These are phyloP conservation scores for Cistogaster globosa DNA, from an alignment of 2,888 invertebrate genomes.

Conservation along the genomic window DNA sequence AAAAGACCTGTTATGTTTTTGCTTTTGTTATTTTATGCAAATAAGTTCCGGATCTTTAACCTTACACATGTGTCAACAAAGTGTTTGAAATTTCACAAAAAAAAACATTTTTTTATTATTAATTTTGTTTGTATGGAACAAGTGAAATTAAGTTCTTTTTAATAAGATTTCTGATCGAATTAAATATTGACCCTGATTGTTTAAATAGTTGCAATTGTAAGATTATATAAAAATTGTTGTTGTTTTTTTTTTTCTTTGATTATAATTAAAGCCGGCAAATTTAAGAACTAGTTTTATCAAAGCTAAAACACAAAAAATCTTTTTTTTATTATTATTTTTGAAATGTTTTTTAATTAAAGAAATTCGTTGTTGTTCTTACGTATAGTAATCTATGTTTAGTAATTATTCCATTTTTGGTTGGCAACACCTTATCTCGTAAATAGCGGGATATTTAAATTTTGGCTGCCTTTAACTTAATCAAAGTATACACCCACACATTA, in stretches of 20 bases:
- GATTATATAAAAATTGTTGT: constrained; percentile 16
- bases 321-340: no score
- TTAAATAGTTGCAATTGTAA: background rate
- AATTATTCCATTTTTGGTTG: no score
- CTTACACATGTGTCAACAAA: constrained; percentile 53
- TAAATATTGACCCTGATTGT: constrained; percentile 58
- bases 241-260: background rate
- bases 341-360: no score
- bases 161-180: constrained; percentile 51
- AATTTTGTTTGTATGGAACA: constrained; percentile 31
- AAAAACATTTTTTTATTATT: background rate
- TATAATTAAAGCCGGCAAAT: constrained; percentile 14
- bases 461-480: no score
- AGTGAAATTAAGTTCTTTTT: constrained; percentile 62
- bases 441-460: no score
- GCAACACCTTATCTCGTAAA: no score
- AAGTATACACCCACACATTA: no score
- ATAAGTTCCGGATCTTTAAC: constrained; percentile 68
- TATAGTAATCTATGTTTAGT: no score
- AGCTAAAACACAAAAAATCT: no score
- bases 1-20: constrained; percentile 45
- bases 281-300: no score
- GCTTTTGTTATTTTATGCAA: constrained; percentile 58
- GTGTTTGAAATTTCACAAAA: background rate
- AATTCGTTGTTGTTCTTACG: no score